Percentiles rank a stretch among this genome's conserved stretches.
phyloP scores from a whole-genome alignment of 2,888 invertebrate genomes.

The Chloromyia formosa region DNA sequence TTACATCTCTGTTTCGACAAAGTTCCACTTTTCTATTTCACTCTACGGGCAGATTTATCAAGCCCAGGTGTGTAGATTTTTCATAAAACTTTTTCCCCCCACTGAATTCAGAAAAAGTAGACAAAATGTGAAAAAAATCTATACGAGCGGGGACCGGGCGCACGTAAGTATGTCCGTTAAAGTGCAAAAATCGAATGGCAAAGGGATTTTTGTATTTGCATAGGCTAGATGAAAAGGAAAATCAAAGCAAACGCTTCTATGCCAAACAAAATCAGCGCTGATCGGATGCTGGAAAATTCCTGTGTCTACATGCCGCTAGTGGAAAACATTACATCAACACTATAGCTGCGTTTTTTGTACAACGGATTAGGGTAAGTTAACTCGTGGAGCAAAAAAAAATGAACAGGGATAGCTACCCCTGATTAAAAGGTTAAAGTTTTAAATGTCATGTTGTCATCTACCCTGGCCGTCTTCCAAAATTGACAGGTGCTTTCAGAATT shows the following conservation, averaged over 20 bases:
- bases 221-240: conserved; percentile 24
- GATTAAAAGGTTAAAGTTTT: no score
- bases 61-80: conserved; percentile 43
- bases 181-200: conserved; percentile 30
- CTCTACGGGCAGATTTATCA: conserved; percentile 28
- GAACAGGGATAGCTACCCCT: no score
- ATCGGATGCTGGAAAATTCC: conserved; percentile 14
- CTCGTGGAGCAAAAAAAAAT: no score
- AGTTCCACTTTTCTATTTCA: neutral
- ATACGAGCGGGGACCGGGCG: neutral
- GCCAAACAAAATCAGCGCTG: neutral
- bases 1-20: neutral
- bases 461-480: no score
- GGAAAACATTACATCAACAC: neutral
- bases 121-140: conserved; percentile 11
- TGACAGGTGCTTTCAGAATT: no score
- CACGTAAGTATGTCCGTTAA: neutral
- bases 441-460: no score
- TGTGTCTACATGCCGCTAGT: conserved; percentile 15
- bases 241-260: conserved; percentile 35
- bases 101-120: neutral
- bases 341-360: no score
- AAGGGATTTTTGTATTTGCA: neutral
- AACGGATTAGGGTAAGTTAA: no score
- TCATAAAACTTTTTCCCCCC: conserved; percentile 38